These are phyloP conservation scores for Drosophila serrata DNA, from an alignment of 1,140 invertebrate species.

Conservation along the genomic window DNA sequence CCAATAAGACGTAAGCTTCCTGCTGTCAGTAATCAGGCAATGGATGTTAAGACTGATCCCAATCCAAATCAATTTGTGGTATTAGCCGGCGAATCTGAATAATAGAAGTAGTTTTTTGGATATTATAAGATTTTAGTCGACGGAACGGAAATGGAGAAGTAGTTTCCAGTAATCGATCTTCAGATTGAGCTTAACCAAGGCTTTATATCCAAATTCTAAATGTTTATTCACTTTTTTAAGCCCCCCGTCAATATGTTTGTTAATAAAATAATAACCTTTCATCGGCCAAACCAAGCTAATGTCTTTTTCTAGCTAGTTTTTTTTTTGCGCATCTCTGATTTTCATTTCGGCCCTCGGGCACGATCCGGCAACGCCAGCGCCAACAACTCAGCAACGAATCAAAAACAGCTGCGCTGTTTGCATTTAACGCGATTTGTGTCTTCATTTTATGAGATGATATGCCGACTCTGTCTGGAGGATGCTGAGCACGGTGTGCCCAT, in stretches of 20 bases:
- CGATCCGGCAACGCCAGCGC: conserved; percentile 18
- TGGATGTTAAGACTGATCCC: neutral
- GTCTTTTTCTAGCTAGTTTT: neutral
- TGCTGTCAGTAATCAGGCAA: rapidly evolving
- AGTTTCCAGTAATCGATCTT: neutral
- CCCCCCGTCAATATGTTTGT: neutral
- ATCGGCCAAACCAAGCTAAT: neutral
- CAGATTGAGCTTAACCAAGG: neutral
- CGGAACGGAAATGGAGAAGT: too few species aligned
- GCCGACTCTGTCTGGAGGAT: conserved; percentile 91
- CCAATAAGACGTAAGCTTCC: neutral
- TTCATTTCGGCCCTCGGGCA: too few species aligned
- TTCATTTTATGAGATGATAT: conserved; percentile 45
- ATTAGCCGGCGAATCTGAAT: neutral
- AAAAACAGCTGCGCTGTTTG: conserved; percentile 46
- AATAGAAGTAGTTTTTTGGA: neutral
- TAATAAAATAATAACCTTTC: neutral
- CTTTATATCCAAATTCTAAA: conserved; percentile 13
- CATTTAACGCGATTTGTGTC: conserved; percentile 39
- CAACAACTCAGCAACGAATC: conserved; percentile 37
- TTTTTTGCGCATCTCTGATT: neutral
- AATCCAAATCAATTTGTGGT: neutral
- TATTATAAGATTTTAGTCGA: too few species aligned
- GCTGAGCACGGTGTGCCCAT: conserved; percentile 91
- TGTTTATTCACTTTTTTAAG: conserved; percentile 4